Evolutionary conservation across 2,888 invertebrate species (phyloP), one percentile per base, ranked within the genome.

Genomic region (Macroteleia sp.): DNA sequence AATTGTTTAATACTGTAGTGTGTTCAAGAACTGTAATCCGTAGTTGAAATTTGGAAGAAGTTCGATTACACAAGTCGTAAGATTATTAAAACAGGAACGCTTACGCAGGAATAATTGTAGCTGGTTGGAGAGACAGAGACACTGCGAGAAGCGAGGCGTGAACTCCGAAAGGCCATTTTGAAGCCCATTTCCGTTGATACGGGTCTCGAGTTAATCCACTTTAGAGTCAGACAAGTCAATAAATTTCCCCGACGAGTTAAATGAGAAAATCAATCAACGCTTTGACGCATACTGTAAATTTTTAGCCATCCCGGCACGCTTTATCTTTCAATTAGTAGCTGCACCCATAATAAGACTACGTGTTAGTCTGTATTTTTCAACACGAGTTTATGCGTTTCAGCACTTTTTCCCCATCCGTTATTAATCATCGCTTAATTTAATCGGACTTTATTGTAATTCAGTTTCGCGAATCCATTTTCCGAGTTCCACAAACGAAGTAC

Each of bases 241-340:
- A 57, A 57, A 57, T 57, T 57, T 57, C 20, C 30, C 12, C 14
- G 32, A 25, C 9, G 25, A 32, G 42, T 19, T 42, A 42, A 57
- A 41, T 57, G 42, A 42, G 39, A 41, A 57, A 57, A 57, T 57
- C 57, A 57, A 57, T 57, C 57, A 57, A 57, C 41, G 17, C 28
- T 39, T 5, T 16, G 56, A 56, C 41, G 41, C 39, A 56, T 28
- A 56, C 56, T 28, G 56, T 52, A 56, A 56, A 56, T 56, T 56
- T 39, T 10, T 4, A 28, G 14, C 41, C 6, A 17, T 56, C 41
- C 28, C n/a, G 25, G 41, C n/a, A 28, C 14, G 28, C 28, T 56
- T 56, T 52, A 52, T 36, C 56, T 56, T 39, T 52, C 36, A 36
- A 52, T 52, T 52, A 52, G 14, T 52, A 52, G 32, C 32, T 50